Conservation (phyloP, 2,888 invertebrate species). For the Folsomia candida region DNA sequence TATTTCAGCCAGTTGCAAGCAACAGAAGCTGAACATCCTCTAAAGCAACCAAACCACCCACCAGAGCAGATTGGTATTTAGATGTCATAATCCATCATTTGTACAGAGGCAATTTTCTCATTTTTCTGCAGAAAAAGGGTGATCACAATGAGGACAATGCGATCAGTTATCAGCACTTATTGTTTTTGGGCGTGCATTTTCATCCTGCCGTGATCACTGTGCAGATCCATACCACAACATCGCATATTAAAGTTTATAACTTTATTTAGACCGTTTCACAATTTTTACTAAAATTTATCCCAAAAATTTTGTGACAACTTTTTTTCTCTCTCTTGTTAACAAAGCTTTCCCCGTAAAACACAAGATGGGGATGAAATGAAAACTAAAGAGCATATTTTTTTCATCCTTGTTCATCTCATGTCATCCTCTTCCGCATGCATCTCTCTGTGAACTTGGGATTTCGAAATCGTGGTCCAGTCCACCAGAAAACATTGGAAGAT, state of each 20-base stretch:
- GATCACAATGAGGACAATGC: no score
- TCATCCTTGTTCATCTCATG: background rate
- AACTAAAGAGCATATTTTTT: background rate
- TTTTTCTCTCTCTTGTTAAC: no score
- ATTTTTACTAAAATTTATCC: no score
- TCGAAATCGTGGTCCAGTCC: background rate
- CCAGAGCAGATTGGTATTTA: background rate
- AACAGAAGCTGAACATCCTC: background rate
- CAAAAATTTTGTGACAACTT: no score
- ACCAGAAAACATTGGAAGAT: background rate
- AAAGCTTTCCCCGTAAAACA: background rate
- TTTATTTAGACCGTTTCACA: no score
- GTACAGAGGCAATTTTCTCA: background rate
- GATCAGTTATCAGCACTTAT: background rate
- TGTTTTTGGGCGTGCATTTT: background rate
- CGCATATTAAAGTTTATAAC: no score
- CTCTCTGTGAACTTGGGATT: background rate
- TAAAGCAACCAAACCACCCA: background rate
- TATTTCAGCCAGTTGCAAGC: no score
- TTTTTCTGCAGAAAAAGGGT: background rate
- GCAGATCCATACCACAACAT: no score
- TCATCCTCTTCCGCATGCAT: background rate
- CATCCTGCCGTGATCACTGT: no score
- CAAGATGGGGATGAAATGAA: constrained; percentile 19
- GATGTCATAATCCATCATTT: constrained; percentile 4